Base-by-base conservation (phyloP, 2,888 invertebrate species). In the Hypomecis punctinalis region DNA sequence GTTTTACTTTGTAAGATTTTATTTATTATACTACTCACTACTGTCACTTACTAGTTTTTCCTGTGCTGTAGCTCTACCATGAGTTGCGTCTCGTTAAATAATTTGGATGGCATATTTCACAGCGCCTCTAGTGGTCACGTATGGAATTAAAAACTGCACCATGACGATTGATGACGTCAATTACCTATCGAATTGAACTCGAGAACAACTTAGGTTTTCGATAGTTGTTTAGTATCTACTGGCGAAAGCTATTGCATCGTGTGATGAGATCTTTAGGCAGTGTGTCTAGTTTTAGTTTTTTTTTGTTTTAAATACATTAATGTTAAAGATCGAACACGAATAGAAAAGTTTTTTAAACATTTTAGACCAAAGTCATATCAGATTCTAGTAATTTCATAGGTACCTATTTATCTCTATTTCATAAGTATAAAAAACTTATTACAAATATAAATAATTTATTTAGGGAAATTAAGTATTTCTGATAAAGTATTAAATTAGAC, bases 401-500 rank as follows among this genome's bases (percentile, higher is more conserved):
- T 57, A n/a, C n/a, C n/a, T n/a, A 33, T 42, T 49, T 48, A 58
- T 9, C 8, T 23, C 40, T 8, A 39, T 47, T 40, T 23, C 36
- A n/a, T 48, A 48, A 9, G 33, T 40, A 35, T 11, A 37, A 23
- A 37, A 46, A 48, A 40, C 23, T 36, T 52, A 42, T 55, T 51
- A 62, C 62, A 51, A 61, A 35, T 36, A 48, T 10, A 23, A 56
- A 46, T 56, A 13, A 46, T 37, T 47, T 46, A 54, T 36, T 54
- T 62, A 56, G 23, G 47, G 3, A 54, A 5, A 13, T 47, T 64
- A 64, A 56, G 51, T 55, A 60, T 64, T 60, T 60, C 60, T 59
- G 37, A 59, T 51, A 56, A 61, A 53, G 57, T 61, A 61, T 61
- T 56, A 56, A 55, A 39, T 46, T 57, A 56, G 43, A 56, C 52